phyloP scores from a whole-genome alignment of 2,888 invertebrate species.

The Tuberolachnus salignus region DNA sequence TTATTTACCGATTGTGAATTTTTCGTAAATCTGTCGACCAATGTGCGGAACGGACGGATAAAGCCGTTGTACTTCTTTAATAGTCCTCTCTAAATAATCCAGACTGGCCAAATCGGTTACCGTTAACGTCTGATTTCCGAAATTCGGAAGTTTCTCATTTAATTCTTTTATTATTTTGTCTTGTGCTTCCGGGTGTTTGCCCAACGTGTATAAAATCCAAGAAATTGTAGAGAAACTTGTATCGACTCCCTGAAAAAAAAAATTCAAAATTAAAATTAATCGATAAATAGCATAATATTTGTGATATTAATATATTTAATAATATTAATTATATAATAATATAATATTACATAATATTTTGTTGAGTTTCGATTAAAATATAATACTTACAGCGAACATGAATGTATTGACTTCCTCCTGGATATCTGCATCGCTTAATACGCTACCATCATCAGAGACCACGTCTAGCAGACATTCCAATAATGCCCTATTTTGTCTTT shows the following conservation, averaged over 20 bases:
- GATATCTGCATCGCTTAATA: slow-evolving; percentile 59
- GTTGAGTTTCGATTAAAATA: not conserved
- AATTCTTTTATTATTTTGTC: slow-evolving; percentile 58
- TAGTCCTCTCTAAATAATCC: slow-evolving; percentile 61
- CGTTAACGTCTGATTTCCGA: slow-evolving; percentile 59
- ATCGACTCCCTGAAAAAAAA: slow-evolving; percentile 59
- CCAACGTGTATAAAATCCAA: slow-evolving; percentile 59
- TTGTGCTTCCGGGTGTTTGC: slow-evolving; percentile 59
- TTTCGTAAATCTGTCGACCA: slow-evolving; percentile 60
- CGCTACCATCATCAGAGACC: slow-evolving; percentile 57
- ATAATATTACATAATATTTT: too few species aligned
- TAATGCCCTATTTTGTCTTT: slow-evolving; percentile 52
- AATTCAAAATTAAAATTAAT: too few species aligned
- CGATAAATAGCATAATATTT: too few species aligned
- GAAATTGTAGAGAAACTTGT: slow-evolving; percentile 59
- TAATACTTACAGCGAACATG: slow-evolving; percentile 60
- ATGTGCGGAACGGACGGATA: slow-evolving; percentile 61
- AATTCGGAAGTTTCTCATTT: slow-evolving; percentile 58
- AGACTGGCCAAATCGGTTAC: slow-evolving; percentile 59
- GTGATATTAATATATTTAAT: too few species aligned
- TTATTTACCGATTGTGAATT: slow-evolving; percentile 59
- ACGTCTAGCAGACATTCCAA: slow-evolving; percentile 57
- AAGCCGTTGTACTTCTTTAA: slow-evolving; percentile 61
- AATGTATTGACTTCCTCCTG: slow-evolving; percentile 60
- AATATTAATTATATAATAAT: too few species aligned